A percentile compares a stretch with the other conserved stretches of the same genome.
phyloP scores from a whole-genome alignment of 2,113 vertebrate genomes.

The Chloebia gouldiae region DNA sequence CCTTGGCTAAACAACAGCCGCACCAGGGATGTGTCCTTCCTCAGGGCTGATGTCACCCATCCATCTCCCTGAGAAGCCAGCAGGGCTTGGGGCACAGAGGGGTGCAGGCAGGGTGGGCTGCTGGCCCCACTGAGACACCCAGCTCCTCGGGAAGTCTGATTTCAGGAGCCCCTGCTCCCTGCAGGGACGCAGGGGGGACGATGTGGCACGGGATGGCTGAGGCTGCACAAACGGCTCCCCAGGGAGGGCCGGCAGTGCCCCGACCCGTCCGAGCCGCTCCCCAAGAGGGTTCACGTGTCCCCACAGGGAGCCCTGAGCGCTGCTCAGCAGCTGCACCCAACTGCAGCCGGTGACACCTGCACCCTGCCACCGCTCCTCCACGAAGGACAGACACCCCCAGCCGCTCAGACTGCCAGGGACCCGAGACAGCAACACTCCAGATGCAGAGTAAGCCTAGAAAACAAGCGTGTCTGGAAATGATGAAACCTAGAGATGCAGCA shows the following conservation, averaged over 20 bases:
- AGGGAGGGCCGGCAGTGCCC: not conserved
- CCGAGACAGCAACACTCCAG: not conserved
- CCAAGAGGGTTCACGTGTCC: not conserved
- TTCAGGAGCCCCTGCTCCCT: not conserved
- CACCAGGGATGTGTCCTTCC: not conserved
- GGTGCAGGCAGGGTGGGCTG: not conserved
- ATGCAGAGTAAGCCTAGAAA: not conserved
- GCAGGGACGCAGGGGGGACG: fast-evolving
- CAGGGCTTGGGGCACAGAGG: not conserved
- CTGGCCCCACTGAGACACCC: not conserved
- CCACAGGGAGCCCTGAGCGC: not conserved
- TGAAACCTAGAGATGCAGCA: not conserved
- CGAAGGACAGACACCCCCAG: fast-evolving
- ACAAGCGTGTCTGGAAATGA: not conserved
- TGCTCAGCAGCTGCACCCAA: not conserved
- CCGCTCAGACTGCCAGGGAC: fast-evolving
- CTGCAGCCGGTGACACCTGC: not conserved
- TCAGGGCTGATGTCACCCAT: not conserved
- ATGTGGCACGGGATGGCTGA: not conserved
- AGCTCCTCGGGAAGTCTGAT: not conserved
- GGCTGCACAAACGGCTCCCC: not conserved
- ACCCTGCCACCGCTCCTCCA: fast-evolving
- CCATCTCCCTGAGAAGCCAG: not conserved
- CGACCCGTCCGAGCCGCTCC: fast-evolving
- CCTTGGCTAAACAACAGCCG: not conserved